Percentiles rank a stretch among this genome's conserved stretches.
phyloP scores from a whole-genome alignment of 1,140 invertebrate species.

The Phocides pigmalion region DNA sequence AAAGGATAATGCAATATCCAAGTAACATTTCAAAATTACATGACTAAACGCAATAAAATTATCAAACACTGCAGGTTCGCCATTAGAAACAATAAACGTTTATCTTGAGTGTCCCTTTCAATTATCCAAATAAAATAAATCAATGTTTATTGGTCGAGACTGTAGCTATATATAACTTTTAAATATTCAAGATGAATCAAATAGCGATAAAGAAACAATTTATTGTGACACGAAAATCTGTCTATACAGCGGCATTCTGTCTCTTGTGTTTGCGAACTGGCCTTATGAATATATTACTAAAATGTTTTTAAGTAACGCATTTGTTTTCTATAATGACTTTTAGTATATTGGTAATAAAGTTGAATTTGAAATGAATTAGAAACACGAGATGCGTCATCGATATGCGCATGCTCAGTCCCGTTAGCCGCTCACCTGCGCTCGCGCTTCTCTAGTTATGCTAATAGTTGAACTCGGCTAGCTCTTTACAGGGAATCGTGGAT shows the following conservation, averaged over 20 bases:
- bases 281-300: conserved; percentile 53
- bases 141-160: conserved; percentile 42
- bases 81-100: conserved; percentile 37
- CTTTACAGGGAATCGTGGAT: conserved; percentile 38
- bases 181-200: conserved; percentile 48
- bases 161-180: conserved; percentile 49
- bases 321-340: conserved; percentile 46
- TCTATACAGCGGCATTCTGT: conserved; percentile 62
- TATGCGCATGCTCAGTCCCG: conserved; percentile 58
- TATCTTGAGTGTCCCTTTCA: conserved; percentile 55
- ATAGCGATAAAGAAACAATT: conserved; percentile 64
- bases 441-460: conserved; percentile 80
- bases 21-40: conserved; percentile 28
- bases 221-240: conserved; percentile 67
- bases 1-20: conserved; percentile 18
- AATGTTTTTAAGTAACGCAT: conserved; percentile 29
- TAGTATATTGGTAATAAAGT: conserved; percentile 51
- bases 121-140: conserved; percentile 61
- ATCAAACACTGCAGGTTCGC: conserved; percentile 26
- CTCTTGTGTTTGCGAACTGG: conserved; percentile 58
- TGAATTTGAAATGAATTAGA: conserved; percentile 52
- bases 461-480: conserved; percentile 63
- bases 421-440: conserved; percentile 78
- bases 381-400: conserved; percentile 64
- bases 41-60: conserved; percentile 32